Evolutionary conservation across 2,113 vertebrate species (phyloP).

Genomic region (Dipodomys ordii): DNA sequence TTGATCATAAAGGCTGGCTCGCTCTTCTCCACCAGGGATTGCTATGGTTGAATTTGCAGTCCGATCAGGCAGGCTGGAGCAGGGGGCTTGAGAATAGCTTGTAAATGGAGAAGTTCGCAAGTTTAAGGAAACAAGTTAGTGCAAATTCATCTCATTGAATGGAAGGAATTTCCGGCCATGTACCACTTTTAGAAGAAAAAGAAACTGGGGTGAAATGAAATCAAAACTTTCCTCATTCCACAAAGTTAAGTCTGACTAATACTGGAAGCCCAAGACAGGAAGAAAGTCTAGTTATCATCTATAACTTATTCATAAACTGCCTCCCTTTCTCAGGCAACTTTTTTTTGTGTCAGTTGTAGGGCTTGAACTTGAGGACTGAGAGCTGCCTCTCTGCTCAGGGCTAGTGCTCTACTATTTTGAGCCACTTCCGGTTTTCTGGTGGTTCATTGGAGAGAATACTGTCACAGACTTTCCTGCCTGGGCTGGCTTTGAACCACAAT

Average conservation of each 20-base stretch:
- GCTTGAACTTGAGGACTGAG: no score
- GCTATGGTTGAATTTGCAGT: background rate
- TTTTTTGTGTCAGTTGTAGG: no score
- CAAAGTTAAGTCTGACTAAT: background rate
- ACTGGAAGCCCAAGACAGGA: background rate
- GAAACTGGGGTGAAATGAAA: background rate
- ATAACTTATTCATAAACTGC: slow-evolving; percentile 84
- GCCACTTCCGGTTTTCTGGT: no score
- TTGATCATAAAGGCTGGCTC: background rate
- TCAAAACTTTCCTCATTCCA: background rate
- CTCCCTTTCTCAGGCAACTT: slow-evolving; percentile 78
- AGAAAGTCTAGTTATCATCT: slow-evolving; percentile 59
- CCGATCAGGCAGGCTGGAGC: background rate
- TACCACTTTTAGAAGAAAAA: background rate
- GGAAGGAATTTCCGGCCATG: slow-evolving; percentile 19
- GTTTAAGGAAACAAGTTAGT: slow-evolving; percentile 38
- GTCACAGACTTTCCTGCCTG: no score
- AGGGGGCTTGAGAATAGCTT: background rate
- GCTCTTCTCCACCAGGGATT: background rate
- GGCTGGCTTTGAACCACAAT: no score
- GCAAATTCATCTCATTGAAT: background rate
- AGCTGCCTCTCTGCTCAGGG: no score
- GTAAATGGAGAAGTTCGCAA: background rate
- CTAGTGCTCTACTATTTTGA: no score
- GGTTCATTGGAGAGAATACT: no score